Conservation (phyloP, 2,113 vertebrate genomes). For the Etia nguti region DNA sequence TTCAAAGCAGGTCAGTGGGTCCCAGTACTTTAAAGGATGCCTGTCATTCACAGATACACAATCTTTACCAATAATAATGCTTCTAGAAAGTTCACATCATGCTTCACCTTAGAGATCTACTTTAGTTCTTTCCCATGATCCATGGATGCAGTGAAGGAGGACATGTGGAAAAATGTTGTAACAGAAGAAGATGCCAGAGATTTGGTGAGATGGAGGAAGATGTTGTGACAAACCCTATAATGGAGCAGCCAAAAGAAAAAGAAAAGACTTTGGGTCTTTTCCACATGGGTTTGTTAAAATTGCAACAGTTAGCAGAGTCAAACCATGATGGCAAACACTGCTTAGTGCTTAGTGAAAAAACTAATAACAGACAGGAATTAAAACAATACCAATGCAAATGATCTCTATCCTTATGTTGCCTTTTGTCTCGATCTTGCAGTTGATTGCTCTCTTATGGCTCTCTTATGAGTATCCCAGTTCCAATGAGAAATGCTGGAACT, state of each 20-base stretch:
- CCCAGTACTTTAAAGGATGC: not conserved
- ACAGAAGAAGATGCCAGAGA: not conserved
- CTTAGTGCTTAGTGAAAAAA: not conserved
- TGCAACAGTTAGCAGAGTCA: not conserved
- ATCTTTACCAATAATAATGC: not conserved
- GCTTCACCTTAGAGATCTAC: not conserved
- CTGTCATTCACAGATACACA: not conserved
- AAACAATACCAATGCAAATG: not conserved
- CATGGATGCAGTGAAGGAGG: not conserved
- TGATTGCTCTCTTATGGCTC: not conserved
- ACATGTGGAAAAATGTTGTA: not conserved
- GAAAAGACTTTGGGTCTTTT: not conserved
- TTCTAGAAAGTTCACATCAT: not conserved
- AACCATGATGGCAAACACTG: not conserved
- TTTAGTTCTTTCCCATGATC: not conserved
- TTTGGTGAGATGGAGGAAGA: not conserved
- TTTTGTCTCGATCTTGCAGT: not conserved
- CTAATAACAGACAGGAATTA: not conserved
- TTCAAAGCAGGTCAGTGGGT: not conserved
- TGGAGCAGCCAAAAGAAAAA: not conserved
- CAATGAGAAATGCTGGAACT: not conserved
- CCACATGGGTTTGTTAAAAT: not conserved
- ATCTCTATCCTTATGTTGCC: not conserved
- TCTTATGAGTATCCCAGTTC: not conserved
- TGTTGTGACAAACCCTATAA: not conserved